These are phyloP conservation scores for Corticium candelabrum DNA, from an alignment of 37 sponge, comb jelly and placozoan genomes.

Conservation along the genomic window DNA sequence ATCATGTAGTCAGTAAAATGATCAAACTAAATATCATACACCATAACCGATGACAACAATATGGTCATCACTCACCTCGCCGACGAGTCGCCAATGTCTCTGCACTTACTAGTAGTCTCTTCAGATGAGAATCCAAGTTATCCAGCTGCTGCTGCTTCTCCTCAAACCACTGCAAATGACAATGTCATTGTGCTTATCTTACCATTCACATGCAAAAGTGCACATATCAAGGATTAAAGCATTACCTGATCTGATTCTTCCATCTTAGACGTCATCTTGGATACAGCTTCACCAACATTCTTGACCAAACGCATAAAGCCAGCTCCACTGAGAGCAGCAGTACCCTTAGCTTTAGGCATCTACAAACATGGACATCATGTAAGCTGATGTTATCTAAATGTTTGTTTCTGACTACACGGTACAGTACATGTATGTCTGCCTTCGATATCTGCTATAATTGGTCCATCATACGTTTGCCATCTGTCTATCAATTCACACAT, in stretches of 20 bases:
- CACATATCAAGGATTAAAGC: background rate
- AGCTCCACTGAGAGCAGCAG: slow-evolving; percentile 81
- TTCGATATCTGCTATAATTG: background rate
- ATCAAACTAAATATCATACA: background rate
- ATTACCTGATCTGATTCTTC: slow-evolving; percentile 64
- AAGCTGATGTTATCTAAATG: too few relatives aligned
- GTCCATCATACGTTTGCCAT: too few relatives aligned
- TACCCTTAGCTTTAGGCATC: slow-evolving; percentile 84
- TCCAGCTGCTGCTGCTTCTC: slow-evolving; percentile 67
- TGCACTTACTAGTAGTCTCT: slow-evolving; percentile 61
- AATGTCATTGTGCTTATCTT: background rate
- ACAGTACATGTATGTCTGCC: background rate
- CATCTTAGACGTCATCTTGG: slow-evolving; percentile 73
- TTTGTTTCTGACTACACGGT: too few relatives aligned
- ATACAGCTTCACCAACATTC: slow-evolving; percentile 70
- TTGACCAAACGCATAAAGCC: slow-evolving; percentile 86
- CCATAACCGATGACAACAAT: too few relatives aligned
- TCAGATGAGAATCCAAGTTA: slow-evolving; percentile 68
- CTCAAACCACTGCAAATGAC: slow-evolving; percentile 91
- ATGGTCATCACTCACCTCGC: slow-evolving; percentile 36
- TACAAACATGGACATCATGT: background rate
- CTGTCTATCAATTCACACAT: too few relatives aligned
- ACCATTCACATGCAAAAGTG: background rate
- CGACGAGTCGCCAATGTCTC: slow-evolving; percentile 65
- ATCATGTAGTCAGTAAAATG: background rate